These are phyloP conservation scores for Nebria ingens DNA, from an alignment of 1,140 invertebrate genomes.

Conservation along the genomic window DNA sequence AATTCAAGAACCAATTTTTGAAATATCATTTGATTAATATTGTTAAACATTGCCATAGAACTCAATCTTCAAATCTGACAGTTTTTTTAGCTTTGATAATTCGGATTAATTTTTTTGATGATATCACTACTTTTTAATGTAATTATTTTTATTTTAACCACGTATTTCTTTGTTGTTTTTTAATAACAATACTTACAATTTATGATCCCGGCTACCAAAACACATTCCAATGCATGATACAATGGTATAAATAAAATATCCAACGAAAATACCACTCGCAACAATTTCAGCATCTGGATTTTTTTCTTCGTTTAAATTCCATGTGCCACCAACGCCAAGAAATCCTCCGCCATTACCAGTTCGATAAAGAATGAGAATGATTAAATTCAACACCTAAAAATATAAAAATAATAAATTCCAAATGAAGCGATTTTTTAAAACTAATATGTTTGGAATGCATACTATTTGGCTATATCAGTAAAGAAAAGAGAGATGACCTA, in stretches of 20 bases:
- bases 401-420: constrained; percentile 17
- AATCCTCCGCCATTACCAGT: constrained; percentile 71
- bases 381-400: constrained; percentile 65
- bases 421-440: too few relatives aligned
- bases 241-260: constrained; percentile 69
- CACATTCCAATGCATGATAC: constrained; percentile 58
- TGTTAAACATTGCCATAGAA: background rate
- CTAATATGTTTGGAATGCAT: too few relatives aligned
- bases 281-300: constrained; percentile 75
- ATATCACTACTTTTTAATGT: too few relatives aligned
- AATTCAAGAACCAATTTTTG: too few relatives aligned
- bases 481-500: too few relatives aligned
- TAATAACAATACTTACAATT: constrained; percentile 41
- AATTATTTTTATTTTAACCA: too few relatives aligned
- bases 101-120: too few relatives aligned
- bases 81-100: too few relatives aligned
- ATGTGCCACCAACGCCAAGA: constrained; percentile 72
- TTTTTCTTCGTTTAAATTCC: constrained; percentile 82
- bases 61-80: too few relatives aligned
- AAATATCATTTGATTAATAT: background rate
- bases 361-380: constrained; percentile 69
- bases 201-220: constrained; percentile 64
- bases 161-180: background rate
- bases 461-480: too few relatives aligned
- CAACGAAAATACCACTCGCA: constrained; percentile 73